Base-by-base conservation (phyloP, 2,113 vertebrate species). In the Gymnorhina tibicen region DNA sequence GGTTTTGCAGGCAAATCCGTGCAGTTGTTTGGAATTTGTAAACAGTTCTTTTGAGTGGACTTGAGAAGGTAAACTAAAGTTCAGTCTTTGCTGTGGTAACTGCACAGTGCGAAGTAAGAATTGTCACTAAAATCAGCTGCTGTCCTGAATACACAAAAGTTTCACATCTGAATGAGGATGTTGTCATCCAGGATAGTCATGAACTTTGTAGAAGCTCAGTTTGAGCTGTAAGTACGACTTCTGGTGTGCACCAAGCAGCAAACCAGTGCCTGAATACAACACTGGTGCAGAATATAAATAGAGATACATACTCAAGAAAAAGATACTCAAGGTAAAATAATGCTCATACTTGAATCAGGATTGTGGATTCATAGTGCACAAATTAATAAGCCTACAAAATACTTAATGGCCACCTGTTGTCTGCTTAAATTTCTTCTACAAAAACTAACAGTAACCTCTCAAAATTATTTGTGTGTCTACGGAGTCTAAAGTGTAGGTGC, bases 211-310 rank as follows among this genome's bases (percentile, higher is more conserved):
- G 79, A 55, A 87, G 94, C 91, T 86, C 91, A 75, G 70, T 96
- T 87, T 88, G 91, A 93, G 90, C 95, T 85, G 81, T 60, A 89
- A 84, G 66, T 74, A 91, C 13, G 49, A 91, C 55, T 63, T 73
- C 39, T 76, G 90, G 49, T 84, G 22, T 63, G 85, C 67, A 88
- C 37, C 72, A 70, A 94, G 69, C 41, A 66, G 53, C 55, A 73
- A 69, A 58, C 22, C 39, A 52, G 72, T 42, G 44, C 44, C 70
- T 70, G 53, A 42, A 16, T 7, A 28, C 79, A 93, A 13, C 39
- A 60, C 49, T 72, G 85, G 58, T 55, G n/a, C 69, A 35, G 63
- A 42, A 16, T 55, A 24, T 33, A 73, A 58, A 58, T 30, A 35
- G 2, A 50, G 6, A 55, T 18, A 46, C 1, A 30, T 15, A 50